Base-by-base conservation (phyloP, 2,888 invertebrate genomes). In the Machimus rusticus region DNA sequence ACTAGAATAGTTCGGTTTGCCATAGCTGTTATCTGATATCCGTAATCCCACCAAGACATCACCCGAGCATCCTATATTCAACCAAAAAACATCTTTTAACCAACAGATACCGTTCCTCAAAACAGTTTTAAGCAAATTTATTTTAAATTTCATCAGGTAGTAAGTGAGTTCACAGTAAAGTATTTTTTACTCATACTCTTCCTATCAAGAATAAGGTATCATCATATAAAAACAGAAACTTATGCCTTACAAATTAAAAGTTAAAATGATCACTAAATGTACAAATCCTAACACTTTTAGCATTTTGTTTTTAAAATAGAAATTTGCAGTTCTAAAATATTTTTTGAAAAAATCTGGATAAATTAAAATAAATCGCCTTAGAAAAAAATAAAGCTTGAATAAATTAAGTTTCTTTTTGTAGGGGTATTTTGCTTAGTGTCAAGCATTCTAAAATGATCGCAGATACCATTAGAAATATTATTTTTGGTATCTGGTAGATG, bases 41-140 rank as follows among this genome's bases (percentile, higher is more conserved):
- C 99, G 93, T 99, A 99, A 94, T 99, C 99, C 99, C 99, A 99
- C 99, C 99, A 99, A 0, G 99, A 99, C 99, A 99, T 99, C 87
- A 99, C 96, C 92, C 98, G 97, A 0, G 99, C 96, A 93, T 99
- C 96, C 97, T 97, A 74, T 6, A 43, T 90, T 81, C 90, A 88
- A 87, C 74, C 16, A 79, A 43, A 16, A 88, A 57, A 88, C 91
- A 91, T 91, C 90, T 28, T 91, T 91, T 90, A 90, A 91, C 90
- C 90, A 37, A 9, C n/a, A 37, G 34, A 5, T 37, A 14, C 12
- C 19, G 34, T 55, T 76, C 14, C 57, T 28, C 4, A 74, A n/a
- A n/a, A n/a, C 5, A 85, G 43, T 34, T 84, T 14, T 43, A 46
- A 2, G 1, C 4, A 46, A 14, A 3, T 28, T 31, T 28, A 14